These are phyloP conservation scores for Nixonia krombeini DNA, from an alignment of 1,140 invertebrate genomes.

Conservation along the genomic window DNA sequence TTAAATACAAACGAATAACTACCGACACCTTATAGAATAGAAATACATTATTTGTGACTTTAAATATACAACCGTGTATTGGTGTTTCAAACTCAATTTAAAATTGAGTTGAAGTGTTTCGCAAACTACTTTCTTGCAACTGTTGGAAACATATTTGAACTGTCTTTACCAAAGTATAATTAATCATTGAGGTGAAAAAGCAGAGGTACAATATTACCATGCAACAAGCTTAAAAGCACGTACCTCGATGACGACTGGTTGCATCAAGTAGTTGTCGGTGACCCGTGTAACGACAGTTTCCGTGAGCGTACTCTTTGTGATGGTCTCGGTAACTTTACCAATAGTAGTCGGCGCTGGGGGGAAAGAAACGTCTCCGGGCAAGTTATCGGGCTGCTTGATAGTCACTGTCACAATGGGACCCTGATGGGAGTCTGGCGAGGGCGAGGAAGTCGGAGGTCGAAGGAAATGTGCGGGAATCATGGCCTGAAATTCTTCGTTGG, in stretches of 20 bases:
- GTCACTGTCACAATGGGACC: constrained; percentile 78
- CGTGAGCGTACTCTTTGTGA: constrained; percentile 94
- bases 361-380: constrained; percentile 76
- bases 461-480: constrained; percentile 93
- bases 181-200: too few relatives aligned
- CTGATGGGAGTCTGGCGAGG: constrained; percentile 68
- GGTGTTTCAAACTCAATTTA: too few relatives aligned
- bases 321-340: constrained; percentile 90
- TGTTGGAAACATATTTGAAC: too few relatives aligned
- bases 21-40: too few relatives aligned
- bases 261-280: constrained; percentile 89
- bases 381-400: constrained; percentile 79
- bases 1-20: too few relatives aligned
- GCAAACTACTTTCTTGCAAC: too few relatives aligned
- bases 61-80: too few relatives aligned
- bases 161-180: too few relatives aligned
- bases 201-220: too few relatives aligned
- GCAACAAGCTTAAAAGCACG: constrained; percentile 47
- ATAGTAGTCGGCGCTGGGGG: constrained; percentile 86
- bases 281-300: constrained; percentile 93
- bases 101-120: too few relatives aligned
- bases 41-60: too few relatives aligned
- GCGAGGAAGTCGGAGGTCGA: constrained; percentile 73
- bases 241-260: constrained; percentile 91
- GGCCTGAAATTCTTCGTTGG: constrained; percentile 93